These are phyloP conservation scores for Xestia sexstrigata DNA, from an alignment of 2,888 invertebrate species.

Conservation along the genomic window DNA sequence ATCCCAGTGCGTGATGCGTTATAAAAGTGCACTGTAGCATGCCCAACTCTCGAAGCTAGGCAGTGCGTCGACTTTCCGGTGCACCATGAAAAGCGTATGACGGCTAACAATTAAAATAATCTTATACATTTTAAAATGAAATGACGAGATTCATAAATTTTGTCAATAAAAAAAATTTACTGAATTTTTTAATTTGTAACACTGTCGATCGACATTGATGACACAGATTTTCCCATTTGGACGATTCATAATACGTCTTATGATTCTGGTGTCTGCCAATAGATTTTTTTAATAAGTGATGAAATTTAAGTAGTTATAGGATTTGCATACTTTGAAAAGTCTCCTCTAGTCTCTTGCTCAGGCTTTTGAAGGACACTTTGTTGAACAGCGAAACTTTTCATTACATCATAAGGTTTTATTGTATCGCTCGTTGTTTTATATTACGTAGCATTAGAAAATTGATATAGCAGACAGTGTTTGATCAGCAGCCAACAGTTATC, in stretches of 20 bases:
- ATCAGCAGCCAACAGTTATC: neutral
- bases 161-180: neutral
- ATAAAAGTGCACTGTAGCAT: neutral
- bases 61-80: neutral
- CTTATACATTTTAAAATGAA: neutral
- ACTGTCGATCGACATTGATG: neutral
- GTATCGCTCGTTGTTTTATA: neutral
- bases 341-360: neutral
- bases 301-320: neutral
- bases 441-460: neutral
- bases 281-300: neutral
- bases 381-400: neutral
- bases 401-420: constrained; percentile 1
- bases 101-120: too few relatives aligned
- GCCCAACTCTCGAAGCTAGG: neutral
- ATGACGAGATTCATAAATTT: neutral
- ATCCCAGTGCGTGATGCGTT: neutral
- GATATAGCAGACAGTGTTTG: neutral
- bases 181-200: too few relatives aligned
- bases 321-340: neutral
- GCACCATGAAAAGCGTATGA: neutral
- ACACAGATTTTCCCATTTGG: neutral
- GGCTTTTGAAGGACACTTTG: too few relatives aligned
- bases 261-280: neutral
- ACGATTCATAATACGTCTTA: neutral